Conservation (phyloP, 2,888 invertebrate genomes). For the Amphiduros pacificus region DNA sequence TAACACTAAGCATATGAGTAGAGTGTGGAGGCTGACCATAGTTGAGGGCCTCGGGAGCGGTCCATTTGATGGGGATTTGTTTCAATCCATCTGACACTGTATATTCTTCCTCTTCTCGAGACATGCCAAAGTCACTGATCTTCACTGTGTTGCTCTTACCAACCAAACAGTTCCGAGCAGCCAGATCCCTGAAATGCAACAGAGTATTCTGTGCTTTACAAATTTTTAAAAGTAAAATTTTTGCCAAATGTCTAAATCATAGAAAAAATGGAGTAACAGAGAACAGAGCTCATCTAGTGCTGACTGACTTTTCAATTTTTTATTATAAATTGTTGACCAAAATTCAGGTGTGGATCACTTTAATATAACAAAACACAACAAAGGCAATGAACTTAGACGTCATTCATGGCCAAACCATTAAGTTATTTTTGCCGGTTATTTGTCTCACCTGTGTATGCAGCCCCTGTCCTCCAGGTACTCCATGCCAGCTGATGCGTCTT, state of each 20-base stretch:
- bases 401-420: not conserved
- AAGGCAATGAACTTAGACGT: too few species aligned
- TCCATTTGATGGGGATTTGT: conserved; percentile 98
- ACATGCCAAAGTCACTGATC: conserved; percentile 98
- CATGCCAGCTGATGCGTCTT: conserved; percentile 94
- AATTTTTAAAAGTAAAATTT: too few species aligned
- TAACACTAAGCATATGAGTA: not conserved
- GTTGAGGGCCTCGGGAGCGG: conserved; percentile 93
- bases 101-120: conserved; percentile 93
- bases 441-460: conserved; percentile 76
- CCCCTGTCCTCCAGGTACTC: conserved; percentile 91
- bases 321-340: too few species aligned
- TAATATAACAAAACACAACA: too few species aligned
- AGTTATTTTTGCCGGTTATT: not conserved
- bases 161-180: conserved; percentile 90
- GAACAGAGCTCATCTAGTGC: too few species aligned
- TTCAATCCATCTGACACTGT: conserved; percentile 97
- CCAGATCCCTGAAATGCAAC: conserved; percentile 77
- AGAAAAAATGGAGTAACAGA: too few species aligned
- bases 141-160: conserved; percentile 82
- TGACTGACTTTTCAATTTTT: too few species aligned
- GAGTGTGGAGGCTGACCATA: conserved; percentile 90
- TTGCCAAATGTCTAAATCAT: too few species aligned
- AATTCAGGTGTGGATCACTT: too few species aligned
- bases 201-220: too few species aligned